Percentiles rank a stretch among this genome's conserved stretches.
Evolutionary conservation across 37 sponge, comb jelly and placozoan species (phyloP).

Genomic region (Haliclona indistincta): DNA sequence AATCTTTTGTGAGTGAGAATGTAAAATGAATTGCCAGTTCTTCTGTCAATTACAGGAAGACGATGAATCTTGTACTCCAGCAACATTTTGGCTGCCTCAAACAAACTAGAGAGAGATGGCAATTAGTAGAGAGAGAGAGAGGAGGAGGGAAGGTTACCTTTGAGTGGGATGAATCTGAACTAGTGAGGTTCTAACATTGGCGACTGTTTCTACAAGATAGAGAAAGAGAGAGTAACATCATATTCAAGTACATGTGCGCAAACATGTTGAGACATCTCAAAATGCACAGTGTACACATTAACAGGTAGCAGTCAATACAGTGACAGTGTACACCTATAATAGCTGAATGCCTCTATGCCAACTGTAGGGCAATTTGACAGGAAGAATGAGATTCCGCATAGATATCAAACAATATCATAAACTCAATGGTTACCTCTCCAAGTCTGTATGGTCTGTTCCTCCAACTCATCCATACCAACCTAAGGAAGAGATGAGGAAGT

Average conservation of each 20-base stretch:
- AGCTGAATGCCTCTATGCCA: no score
- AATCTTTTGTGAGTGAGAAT: slow-evolving; percentile 93
- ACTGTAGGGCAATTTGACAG: no score
- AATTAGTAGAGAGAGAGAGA: background rate
- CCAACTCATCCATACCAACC: slow-evolving; percentile 90
- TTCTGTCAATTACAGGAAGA: slow-evolving; percentile 82
- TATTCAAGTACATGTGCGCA: no score
- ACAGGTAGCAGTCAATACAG: no score
- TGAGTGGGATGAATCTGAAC: slow-evolving; percentile 72
- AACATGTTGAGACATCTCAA: no score
- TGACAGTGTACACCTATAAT: no score
- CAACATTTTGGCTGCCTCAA: slow-evolving; percentile 76
- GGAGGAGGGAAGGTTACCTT: slow-evolving; percentile 38
- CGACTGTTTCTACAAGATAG: slow-evolving; percentile 54
- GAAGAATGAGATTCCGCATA: background rate
- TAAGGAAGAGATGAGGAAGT: slow-evolving; percentile 14
- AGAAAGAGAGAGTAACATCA: background rate
- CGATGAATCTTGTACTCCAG: slow-evolving; percentile 89
- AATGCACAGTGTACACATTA: no score
- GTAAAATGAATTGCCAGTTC: slow-evolving; percentile 85
- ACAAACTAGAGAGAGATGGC: slow-evolving; percentile 42
- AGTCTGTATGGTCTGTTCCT: slow-evolving; percentile 85
- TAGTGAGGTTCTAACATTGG: slow-evolving; percentile 46
- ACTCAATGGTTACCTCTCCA: slow-evolving; percentile 68
- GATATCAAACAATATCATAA: background rate